A percentile compares a stretch with the other conserved stretches of the same genome.
Evolutionary conservation across 2,113 vertebrate species (phyloP).

Genomic region (Notiomystis cincta): DNA sequence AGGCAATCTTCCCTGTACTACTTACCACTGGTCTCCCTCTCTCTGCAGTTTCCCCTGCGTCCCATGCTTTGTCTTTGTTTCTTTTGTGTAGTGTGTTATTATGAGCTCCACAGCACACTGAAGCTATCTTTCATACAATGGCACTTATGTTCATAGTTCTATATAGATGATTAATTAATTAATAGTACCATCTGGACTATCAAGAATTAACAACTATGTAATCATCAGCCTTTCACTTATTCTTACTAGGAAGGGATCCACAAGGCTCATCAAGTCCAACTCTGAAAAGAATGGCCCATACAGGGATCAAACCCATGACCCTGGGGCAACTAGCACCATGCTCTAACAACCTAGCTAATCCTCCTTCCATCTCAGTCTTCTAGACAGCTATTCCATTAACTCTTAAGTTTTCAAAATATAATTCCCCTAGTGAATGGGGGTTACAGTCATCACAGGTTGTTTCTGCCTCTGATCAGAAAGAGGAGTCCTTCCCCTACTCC

Average conservation of each 20-base stretch:
- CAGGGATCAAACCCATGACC: not conserved
- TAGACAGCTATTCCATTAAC: not conserved
- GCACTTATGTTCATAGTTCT: not conserved
- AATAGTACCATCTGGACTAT: slow-evolving; percentile 15
- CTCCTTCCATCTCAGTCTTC: not conserved
- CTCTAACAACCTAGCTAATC: not conserved
- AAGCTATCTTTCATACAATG: not conserved
- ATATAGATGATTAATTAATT: slow-evolving; percentile 11
- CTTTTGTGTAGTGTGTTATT: not conserved
- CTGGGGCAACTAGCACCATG: not conserved
- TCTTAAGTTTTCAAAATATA: not conserved
- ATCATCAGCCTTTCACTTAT: not conserved
- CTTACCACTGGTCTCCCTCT: not conserved
- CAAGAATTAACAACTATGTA: not conserved
- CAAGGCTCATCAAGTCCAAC: rapidly evolving
- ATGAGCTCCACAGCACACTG: not conserved
- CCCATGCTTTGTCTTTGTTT: not conserved
- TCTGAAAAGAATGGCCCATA: not conserved
- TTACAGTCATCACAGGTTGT: not conserved
- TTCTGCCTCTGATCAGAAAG: not conserved
- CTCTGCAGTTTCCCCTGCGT: not conserved
- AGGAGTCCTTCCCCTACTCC: not conserved
- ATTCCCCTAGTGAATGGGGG: not conserved
- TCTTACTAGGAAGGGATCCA: not conserved
- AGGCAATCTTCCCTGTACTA: not conserved